Conservation (phyloP, 2,113 vertebrate genomes). For the Seriola quinqueradiata region DNA sequence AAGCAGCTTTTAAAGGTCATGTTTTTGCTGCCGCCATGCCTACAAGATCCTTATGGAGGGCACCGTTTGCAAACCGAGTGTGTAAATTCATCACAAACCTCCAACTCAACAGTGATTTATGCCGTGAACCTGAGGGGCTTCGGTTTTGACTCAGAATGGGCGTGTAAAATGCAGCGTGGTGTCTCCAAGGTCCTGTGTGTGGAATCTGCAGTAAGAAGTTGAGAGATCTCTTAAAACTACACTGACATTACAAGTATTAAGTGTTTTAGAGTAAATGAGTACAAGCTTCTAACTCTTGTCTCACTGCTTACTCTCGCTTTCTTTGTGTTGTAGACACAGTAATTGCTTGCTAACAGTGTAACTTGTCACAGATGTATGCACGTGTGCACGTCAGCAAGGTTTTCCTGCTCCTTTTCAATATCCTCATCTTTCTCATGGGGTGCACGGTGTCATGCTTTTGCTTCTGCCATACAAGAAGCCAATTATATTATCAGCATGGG, state of each 20-base stretch:
- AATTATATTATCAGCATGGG: slow-evolving; percentile 83
- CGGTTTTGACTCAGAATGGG: slow-evolving; percentile 19
- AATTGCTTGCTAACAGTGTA: slow-evolving; percentile 43
- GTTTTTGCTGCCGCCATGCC: slow-evolving; percentile 68
- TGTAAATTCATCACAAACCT: slow-evolving; percentile 78
- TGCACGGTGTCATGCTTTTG: slow-evolving; percentile 61
- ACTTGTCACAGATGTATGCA: slow-evolving; percentile 48
- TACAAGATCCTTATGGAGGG: slow-evolving; percentile 64
- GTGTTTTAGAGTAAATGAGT: slow-evolving; percentile 17
- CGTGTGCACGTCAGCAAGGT: slow-evolving; percentile 39
- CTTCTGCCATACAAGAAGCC: slow-evolving; percentile 73
- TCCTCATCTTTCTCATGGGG: slow-evolving; percentile 55
- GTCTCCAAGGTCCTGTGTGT: slow-evolving; percentile 32
- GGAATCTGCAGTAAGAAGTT: background rate
- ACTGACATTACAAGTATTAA: slow-evolving; percentile 14
- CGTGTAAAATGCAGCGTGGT: slow-evolving; percentile 27
- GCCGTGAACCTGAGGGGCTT: slow-evolving; percentile 40
- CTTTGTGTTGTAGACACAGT: slow-evolving; percentile 21
- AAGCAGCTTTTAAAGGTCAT: slow-evolving; percentile 86
- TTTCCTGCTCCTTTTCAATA: slow-evolving; percentile 38
- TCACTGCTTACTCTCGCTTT: slow-evolving; percentile 8
- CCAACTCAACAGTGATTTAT: slow-evolving; percentile 72
- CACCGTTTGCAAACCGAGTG: slow-evolving; percentile 63
- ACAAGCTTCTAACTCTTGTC: slow-evolving; percentile 5
- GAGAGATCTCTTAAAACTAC: slow-evolving; percentile 2